Evolutionary conservation across 2,888 invertebrate genomes (phyloP).

Genomic region (Synergus gifuensis): DNA sequence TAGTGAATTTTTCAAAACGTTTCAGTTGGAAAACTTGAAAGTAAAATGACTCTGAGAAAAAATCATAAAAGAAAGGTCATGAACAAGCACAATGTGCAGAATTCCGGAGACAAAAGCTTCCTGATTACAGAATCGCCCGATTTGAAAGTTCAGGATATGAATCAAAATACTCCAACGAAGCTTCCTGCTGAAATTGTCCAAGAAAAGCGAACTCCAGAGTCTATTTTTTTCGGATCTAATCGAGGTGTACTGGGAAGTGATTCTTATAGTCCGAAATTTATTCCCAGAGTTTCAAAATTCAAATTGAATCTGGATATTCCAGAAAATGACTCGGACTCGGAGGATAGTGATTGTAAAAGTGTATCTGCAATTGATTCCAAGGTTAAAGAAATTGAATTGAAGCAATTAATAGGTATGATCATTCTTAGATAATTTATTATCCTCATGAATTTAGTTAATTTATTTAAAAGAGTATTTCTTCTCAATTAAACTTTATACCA

Average conservation of each 20-base stretch:
- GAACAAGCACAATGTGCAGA: not conserved
- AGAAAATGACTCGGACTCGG: conserved; percentile 54
- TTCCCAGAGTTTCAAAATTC: conserved; percentile 50
- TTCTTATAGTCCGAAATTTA: conserved; percentile 61
- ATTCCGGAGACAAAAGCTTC: conserved; percentile 41
- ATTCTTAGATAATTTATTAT: not conserved
- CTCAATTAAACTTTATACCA: no score
- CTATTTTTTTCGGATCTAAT: conserved; percentile 44
- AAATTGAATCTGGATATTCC: conserved; percentile 63
- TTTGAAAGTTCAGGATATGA: conserved; percentile 14
- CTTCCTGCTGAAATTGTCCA: conserved; percentile 45
- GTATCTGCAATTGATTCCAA: not conserved
- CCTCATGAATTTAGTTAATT: not conserved
- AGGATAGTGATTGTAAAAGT: conserved; percentile 47
- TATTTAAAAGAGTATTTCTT: not conserved
- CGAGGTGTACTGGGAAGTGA: conserved; percentile 47
- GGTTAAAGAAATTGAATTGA: not conserved
- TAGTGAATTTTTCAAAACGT: not conserved
- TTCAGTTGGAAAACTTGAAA: not conserved
- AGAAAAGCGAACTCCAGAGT: conserved; percentile 19
- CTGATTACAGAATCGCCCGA: conserved; percentile 38
- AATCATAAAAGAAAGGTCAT: conserved; percentile 42
- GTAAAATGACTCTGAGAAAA: conserved; percentile 53
- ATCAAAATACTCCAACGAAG: conserved; percentile 19
- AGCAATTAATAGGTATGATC: conserved; percentile 4